phyloP scores from a whole-genome alignment of 2,113 vertebrate genomes.

The Pica pica region DNA sequence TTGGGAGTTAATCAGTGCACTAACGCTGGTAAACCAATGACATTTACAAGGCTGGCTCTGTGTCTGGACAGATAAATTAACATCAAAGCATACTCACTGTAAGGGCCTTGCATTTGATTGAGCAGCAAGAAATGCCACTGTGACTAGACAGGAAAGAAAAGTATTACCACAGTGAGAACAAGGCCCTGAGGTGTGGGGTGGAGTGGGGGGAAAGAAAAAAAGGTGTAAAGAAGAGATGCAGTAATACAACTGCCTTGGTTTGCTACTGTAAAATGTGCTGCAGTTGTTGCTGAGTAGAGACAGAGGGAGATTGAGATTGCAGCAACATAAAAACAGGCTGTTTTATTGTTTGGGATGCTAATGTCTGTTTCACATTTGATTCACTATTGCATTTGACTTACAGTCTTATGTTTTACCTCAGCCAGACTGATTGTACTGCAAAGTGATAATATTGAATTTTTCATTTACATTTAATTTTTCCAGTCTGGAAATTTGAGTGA shows the following conservation, averaged over 20 bases:
- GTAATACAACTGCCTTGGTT: neutral
- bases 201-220: neutral
- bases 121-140: neutral
- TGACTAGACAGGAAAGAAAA: constrained; percentile 1
- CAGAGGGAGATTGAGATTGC: neutral
- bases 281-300: neutral
- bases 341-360: neutral
- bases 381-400: neutral
- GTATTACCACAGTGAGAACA: neutral
- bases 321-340: neutral
- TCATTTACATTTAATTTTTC: neutral
- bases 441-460: neutral
- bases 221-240: neutral
- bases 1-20: neutral
- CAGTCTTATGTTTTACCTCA: neutral
- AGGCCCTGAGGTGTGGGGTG: neutral
- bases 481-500: neutral
- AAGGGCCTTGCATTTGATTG: neutral
- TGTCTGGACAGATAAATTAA: constrained; percentile 8
- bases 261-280: neutral
- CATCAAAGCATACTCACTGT: neutral
- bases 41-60: neutral
- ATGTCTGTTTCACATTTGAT: neutral
- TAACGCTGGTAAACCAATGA: neutral
- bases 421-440: neutral